Evolutionary conservation across 2,888 invertebrate species (phyloP), one percentile per base, ranked within the genome.

Genomic region (Platypus cylindrus): DNA sequence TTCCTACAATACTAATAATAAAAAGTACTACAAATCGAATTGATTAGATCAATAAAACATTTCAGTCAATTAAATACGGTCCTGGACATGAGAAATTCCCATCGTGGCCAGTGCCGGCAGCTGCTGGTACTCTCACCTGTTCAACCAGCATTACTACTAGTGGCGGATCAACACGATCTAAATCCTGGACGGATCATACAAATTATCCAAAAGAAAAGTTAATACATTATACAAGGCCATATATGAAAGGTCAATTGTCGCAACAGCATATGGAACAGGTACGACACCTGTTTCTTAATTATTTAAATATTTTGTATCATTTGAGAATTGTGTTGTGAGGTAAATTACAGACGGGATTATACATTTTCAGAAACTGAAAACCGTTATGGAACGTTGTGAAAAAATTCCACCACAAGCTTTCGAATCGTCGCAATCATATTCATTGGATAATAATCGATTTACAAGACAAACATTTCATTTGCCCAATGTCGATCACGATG

Each of bases 61-160:
- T 40, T 31, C 74, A 73, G 55, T 69, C 70, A 46, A 68, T 74
- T 50, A 71, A 71, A 49, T 75, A 75, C 61, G 74, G 75, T 28
- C 73, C 76, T 38, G 76, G 75, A 40, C 78, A 79, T 64, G 79
- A 78, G 58, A 79, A 78, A 55, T 78, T 73, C 54, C 78, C 79
- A 2, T 78, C 78, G 40, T 79, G 78, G 78, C 78, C 80, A 11
- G 75, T 75, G 45, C 70, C 72, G 23, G 69, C 71, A 17, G 68
- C 72, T 17, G 67, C 70, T 39, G 67, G 70, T 39, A 63, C 66
- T 37, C 63, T 68, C 24, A 14, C 34, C 24, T 34, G 40, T 22
- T 15, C 38, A 27, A 63, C 55, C 39, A 61, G 55, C 38, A n/a
- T n/a, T n/a, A n/a, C n/a, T n/a, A n/a, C n/a, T n/a, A 62, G 57